Percentiles rank a stretch among this genome's conserved stretches.
Evolutionary conservation across 1,140 invertebrate species (phyloP).

Genomic region (Brachionus koreanus): DNA sequence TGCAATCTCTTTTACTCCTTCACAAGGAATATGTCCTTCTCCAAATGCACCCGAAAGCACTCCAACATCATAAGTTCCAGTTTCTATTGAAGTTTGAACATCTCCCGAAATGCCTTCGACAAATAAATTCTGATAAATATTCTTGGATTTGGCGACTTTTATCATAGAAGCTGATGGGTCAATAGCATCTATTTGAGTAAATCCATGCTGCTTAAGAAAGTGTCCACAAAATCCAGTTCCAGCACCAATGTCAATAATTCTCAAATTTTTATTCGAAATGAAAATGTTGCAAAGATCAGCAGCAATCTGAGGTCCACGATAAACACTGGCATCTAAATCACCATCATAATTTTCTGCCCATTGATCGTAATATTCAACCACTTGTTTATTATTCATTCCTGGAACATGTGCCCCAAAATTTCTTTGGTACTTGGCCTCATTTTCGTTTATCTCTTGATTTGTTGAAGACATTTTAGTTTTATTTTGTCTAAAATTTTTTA

Average conservation of each 20-base stretch:
- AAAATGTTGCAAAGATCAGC: conserved; percentile 41
- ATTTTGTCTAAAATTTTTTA: background rate
- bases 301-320: conserved; percentile 13
- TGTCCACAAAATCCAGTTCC: conserved; percentile 54
- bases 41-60: conserved; percentile 59
- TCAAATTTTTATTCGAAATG: conserved; percentile 27
- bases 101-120: conserved; percentile 46
- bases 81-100: conserved; percentile 40
- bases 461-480: background rate
- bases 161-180: conserved; percentile 54
- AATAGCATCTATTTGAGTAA: conserved; percentile 50
- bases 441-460: background rate
- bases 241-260: conserved; percentile 54
- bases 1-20: conserved; percentile 56
- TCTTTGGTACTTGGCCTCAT: background rate
- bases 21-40: conserved; percentile 59
- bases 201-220: conserved; percentile 50
- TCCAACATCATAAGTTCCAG: conserved; percentile 55
- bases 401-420: background rate
- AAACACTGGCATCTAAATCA: conserved; percentile 3
- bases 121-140: conserved; percentile 49
- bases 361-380: conserved; percentile 27
- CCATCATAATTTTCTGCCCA: conserved; percentile 25
- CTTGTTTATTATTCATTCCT: conserved; percentile 15
- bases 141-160: conserved; percentile 49